Base-by-base conservation (phyloP, 2,113 vertebrate species). In the Calyptomena viridis region DNA sequence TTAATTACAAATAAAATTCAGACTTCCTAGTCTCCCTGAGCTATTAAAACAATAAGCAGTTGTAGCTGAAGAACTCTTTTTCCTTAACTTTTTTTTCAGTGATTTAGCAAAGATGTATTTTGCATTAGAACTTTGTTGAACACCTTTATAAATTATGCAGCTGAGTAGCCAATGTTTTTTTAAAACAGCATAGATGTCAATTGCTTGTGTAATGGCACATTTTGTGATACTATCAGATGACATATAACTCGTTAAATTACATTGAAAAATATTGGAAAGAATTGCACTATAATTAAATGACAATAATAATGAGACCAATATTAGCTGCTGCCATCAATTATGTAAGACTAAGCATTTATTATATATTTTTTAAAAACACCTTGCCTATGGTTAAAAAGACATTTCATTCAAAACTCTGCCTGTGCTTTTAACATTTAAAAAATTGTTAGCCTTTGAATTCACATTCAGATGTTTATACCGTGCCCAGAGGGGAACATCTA, bases 281-380 rank as follows among this genome's bases (percentile, higher is more conserved):
- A 95, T 79, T 90, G 42, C 82, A 66, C 72, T 84, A 11, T 97
- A 97, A 97, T 97, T 97, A 97, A 95, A 97, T 97, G 86, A 97
- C 95, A 97, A 97, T 97, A 97, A 95, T 97, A 96, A 97, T 97
- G 96, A 97, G 96, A 90, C 59, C 40, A 95, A 89, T 96, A 95
- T 96, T 95, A 90, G 84, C 72, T 95, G 44, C 60, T 92, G n/a
- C 35, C 69, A 93, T 95, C 55, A 95, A 92, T 96, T 96, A 97
- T 95, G 90, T 86, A 96, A 92, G 76, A 74, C 72, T 52, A n/a
- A 49, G 13, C 5, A 4, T 95, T 96, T 94, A 82, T 94, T 83
- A 63, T 24, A 78, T 77, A 55, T 84, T 89, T 94, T 90, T 75
- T 2, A 7, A 46, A 86, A 88, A 90, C 81, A 13, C 12, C 19